Conservation (phyloP, 92 coral and sea anemone genomes). For the Umimayanthus chanpuru region DNA sequence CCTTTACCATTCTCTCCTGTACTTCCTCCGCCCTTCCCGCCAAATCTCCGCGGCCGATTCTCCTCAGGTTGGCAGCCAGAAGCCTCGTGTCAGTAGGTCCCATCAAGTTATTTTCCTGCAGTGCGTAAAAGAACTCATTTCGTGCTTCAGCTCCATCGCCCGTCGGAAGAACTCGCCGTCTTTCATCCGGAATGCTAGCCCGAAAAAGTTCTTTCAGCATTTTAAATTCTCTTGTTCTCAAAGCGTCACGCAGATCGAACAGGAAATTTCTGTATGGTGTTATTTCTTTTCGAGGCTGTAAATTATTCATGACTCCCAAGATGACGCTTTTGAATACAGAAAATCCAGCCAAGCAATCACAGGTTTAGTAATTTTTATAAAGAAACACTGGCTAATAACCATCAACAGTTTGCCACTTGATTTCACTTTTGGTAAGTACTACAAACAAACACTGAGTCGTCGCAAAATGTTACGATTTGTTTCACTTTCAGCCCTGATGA, state of each 20-base stretch:
- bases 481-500: neutral
- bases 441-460: too few relatives aligned
- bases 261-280: neutral
- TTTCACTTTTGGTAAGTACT: too few relatives aligned
- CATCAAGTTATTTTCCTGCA: slow-evolving; percentile 13
- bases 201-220: slow-evolving; percentile 18
- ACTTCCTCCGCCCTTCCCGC: neutral
- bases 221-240: slow-evolving; percentile 1
- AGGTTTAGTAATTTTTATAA: neutral
- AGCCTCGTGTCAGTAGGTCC: neutral
- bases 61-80: slow-evolving; percentile 5
- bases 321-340: neutral
- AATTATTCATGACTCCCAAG: neutral
- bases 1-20: neutral
- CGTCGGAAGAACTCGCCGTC: slow-evolving; percentile 8
- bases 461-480: neutral
- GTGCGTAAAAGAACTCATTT: neutral
- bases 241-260: slow-evolving; percentile 14
- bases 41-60: slow-evolving; percentile 8
- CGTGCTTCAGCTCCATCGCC: neutral
- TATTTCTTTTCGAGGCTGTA: neutral
- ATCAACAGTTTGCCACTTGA: too few relatives aligned
- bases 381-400: neutral
- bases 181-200: slow-evolving; percentile 1
- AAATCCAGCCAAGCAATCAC: neutral